A percentile compares a stretch with the other conserved stretches of the same genome.
These are phyloP conservation scores for Otis tarda DNA, from an alignment of 2,113 vertebrate species.

Conservation along the genomic window DNA sequence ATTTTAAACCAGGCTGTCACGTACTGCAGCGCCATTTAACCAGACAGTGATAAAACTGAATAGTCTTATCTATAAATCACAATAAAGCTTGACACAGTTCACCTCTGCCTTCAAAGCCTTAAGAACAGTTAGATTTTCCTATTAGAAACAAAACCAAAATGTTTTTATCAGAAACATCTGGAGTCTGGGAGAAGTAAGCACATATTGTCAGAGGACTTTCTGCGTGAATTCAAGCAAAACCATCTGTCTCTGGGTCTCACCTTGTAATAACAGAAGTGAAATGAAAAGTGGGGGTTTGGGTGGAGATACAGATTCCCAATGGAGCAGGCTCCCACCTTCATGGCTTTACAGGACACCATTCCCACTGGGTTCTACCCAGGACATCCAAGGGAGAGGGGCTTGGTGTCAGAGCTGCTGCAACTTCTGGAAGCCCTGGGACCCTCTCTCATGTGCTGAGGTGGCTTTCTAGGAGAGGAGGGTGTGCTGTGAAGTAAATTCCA, in stretches of 20 bases:
- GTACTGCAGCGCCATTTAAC: neutral
- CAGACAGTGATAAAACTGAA: conserved; percentile 44
- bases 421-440: neutral
- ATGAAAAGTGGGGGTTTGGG: neutral
- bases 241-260: neutral
- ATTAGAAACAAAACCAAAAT: conserved; percentile 9
- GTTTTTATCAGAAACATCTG: conserved; percentile 8
- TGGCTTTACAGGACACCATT: neutral
- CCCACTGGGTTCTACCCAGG: neutral
- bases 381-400: fast-evolving
- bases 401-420: fast-evolving
- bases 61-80: conserved; percentile 22
- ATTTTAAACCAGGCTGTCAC: neutral
- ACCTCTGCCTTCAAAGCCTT: neutral
- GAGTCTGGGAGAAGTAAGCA: neutral
- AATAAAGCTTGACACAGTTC: conserved; percentile 27
- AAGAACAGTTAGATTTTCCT: neutral
- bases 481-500: neutral
- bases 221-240: neutral
- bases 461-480: neutral
- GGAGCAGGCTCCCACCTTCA: fast-evolving
- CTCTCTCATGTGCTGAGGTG: neutral
- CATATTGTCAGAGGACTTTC: neutral
- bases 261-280: neutral
- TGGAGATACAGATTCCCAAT: neutral